A percentile compares a stretch with the other conserved stretches of the same genome.
Conservation (phyloP, 1,140 invertebrate species). For the Drosophila dunni region DNA sequence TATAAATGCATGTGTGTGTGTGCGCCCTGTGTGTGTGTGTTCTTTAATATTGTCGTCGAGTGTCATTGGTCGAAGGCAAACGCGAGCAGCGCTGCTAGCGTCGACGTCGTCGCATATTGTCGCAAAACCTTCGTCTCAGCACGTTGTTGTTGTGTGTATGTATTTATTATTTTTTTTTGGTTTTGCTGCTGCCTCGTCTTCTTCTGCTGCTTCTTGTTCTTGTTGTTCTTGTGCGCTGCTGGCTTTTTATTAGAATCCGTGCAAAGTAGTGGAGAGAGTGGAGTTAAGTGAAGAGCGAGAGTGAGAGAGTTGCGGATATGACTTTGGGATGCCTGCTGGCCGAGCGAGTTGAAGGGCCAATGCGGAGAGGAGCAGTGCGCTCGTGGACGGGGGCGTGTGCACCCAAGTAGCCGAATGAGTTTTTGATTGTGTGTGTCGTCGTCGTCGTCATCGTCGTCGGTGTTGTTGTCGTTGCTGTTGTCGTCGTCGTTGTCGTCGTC, state of each 20-base stretch:
- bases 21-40: slow-evolving; percentile 22
- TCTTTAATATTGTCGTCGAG: slow-evolving; percentile 84
- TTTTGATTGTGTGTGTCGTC: slow-evolving; percentile 70
- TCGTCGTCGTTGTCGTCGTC: slow-evolving; percentile 14
- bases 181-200: slow-evolving; percentile 19
- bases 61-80: slow-evolving; percentile 83
- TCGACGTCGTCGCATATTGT: slow-evolving; percentile 52
- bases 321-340: slow-evolving; percentile 9
- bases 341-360: slow-evolving; percentile 1
- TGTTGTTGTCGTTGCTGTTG: slow-evolving; percentile 17
- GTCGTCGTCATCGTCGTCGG: slow-evolving; percentile 26
- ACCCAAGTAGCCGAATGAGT: slow-evolving; percentile 71
- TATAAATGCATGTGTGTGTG: background rate
- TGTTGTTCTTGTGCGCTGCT: slow-evolving; percentile 9
- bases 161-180: slow-evolving; percentile 25
- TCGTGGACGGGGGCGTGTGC: slow-evolving; percentile 49
- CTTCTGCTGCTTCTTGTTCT: slow-evolving; percentile 8
- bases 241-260: slow-evolving; percentile 67
- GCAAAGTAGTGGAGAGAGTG: slow-evolving; percentile 14
- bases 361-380: background rate
- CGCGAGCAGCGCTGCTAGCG: slow-evolving; percentile 46
- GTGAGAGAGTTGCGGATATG: slow-evolving; percentile 8
- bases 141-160: background rate
- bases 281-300: slow-evolving; percentile 2
- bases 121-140: slow-evolving; percentile 46